Evolutionary conservation across 92 coral and sea anemone species (phyloP).

Genomic region (Virgularia gustaviana): DNA sequence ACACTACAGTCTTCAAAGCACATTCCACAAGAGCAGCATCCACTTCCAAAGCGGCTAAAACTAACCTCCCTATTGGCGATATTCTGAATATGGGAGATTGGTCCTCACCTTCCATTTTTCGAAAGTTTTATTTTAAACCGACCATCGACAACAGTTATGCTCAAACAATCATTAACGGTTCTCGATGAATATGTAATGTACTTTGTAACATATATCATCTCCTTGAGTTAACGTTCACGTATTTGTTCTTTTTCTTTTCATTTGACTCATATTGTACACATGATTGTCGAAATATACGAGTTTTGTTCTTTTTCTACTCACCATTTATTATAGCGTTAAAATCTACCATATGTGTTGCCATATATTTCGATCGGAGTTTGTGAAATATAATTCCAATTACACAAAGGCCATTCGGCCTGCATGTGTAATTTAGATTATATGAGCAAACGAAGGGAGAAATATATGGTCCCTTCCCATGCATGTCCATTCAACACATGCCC

Average conservation of each 20-base stretch:
- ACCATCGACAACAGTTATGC: constrained; percentile 8
- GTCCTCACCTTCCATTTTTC: constrained; percentile 22
- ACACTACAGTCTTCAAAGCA: constrained; percentile 50
- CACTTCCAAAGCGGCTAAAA: constrained; percentile 48
- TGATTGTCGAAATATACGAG: too few species aligned
- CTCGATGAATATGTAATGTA: too few species aligned
- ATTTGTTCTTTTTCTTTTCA: too few species aligned
- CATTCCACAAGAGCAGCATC: constrained; percentile 62
- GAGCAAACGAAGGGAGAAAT: constrained; percentile 34
- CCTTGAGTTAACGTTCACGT: too few species aligned
- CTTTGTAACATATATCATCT: too few species aligned
- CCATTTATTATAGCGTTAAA: constrained; percentile 33
- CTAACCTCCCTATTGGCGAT: neutral
- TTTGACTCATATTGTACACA: too few species aligned
- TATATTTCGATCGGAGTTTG: constrained; percentile 30
- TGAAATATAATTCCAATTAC: constrained; percentile 23
- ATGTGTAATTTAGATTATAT: constrained; percentile 29
- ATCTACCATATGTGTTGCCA: constrained; percentile 37
- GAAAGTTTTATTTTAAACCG: constrained; percentile 30
- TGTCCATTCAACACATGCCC: too few species aligned
- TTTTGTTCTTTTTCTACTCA: too few species aligned
- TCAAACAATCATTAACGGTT: neutral
- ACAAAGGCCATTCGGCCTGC: constrained; percentile 21
- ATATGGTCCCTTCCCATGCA: constrained; percentile 28
- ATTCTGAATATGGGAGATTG: constrained; percentile 30